phyloP scores from a whole-genome alignment of 2,113 vertebrate species.

The Eulemur rufifrons region DNA sequence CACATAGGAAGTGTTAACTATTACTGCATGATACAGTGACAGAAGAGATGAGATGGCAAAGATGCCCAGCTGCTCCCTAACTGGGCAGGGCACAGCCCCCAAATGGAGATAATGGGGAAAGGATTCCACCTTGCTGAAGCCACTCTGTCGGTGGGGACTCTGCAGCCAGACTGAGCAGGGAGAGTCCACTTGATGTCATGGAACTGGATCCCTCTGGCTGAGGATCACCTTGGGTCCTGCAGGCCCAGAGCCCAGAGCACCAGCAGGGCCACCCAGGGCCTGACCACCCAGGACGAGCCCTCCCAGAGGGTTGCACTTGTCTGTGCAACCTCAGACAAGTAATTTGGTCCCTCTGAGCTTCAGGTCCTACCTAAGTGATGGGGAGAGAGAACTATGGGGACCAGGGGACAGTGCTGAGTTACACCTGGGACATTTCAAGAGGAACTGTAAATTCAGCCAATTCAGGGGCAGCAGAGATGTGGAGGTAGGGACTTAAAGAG shows the following conservation, averaged over 20 bases:
- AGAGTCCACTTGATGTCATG: background rate
- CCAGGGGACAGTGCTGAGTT: no score
- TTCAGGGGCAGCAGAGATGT: background rate
- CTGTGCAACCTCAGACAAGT: background rate
- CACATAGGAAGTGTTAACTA: background rate
- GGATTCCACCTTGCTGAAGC: background rate
- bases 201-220: background rate
- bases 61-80: background rate
- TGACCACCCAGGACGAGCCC: fast-evolving
- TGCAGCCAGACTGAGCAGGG: background rate
- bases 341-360: background rate
- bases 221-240: background rate
- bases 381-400: no score
- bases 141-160: background rate
- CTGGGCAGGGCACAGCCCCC: background rate
- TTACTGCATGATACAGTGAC: background rate
- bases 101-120: background rate
- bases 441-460: background rate
- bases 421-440: background rate
- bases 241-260: background rate
- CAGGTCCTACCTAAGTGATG: background rate
- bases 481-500: background rate
- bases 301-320: background rate
- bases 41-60: background rate
- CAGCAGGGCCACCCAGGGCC: background rate